Evolutionary conservation across 2,888 invertebrate species (phyloP).

Genomic region (Polydrusus pterygomalis): DNA sequence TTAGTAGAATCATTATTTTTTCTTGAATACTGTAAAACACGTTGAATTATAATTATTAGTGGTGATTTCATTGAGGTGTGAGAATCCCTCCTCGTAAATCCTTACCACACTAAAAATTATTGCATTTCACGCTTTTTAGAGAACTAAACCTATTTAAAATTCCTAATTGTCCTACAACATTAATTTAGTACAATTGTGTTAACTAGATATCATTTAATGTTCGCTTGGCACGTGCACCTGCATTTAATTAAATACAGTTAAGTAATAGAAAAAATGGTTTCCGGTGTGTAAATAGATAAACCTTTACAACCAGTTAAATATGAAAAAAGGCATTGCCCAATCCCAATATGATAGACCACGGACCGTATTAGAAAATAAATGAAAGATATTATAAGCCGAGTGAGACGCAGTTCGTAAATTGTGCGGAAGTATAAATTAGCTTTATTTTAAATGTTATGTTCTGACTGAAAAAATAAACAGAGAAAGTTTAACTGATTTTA

Average conservation of each 20-base stretch:
- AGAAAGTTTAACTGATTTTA: background rate
- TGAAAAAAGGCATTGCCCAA: background rate
- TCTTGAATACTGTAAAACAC: no score
- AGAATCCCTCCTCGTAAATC: no score
- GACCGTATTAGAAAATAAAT: background rate
- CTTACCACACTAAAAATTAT: no score
- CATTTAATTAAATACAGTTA: background rate
- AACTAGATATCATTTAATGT: background rate
- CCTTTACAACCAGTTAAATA: constrained; percentile 1
- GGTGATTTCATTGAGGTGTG: no score
- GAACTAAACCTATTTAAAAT: no score
- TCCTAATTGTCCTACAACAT: no score
- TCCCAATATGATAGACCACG: background rate
- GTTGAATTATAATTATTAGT: no score
- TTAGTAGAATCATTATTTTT: no score
- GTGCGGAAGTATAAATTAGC: constrained; percentile 5
- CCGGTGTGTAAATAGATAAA: background rate
- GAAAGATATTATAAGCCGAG: background rate
- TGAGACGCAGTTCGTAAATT: background rate
- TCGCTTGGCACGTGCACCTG: constrained; percentile 2
- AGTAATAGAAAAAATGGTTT: background rate
- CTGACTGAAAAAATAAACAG: constrained; percentile 12
- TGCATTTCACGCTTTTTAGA: no score
- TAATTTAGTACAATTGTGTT: no score
- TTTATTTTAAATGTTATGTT: background rate